Conservation (phyloP, 2,888 invertebrate species). For the Drosophila acutilabella region DNA sequence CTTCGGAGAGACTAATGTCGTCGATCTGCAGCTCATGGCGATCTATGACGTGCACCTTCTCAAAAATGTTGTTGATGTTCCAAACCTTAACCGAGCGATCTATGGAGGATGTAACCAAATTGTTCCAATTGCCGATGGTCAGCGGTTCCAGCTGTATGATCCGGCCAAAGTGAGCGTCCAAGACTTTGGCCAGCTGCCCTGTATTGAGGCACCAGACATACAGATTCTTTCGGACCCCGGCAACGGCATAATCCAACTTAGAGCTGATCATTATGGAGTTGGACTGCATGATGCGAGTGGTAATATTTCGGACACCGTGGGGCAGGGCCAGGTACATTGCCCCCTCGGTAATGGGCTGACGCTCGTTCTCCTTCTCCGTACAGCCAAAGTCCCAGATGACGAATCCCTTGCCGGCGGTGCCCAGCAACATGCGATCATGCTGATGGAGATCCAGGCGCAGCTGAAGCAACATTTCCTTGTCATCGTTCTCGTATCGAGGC, state of each 20-base stretch:
- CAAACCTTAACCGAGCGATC: slow-evolving; percentile 99
- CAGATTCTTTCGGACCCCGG: slow-evolving; percentile 96
- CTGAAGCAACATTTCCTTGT: slow-evolving; percentile 91
- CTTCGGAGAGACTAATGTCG: slow-evolving; percentile 92
- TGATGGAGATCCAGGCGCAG: slow-evolving; percentile 91
- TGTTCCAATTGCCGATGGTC: slow-evolving; percentile 95
- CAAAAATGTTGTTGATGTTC: slow-evolving; percentile 99
- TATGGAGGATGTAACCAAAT: slow-evolving; percentile 98
- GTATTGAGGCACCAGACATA: slow-evolving; percentile 96
- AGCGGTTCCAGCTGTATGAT: slow-evolving; percentile 96
- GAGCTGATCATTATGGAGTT: slow-evolving; percentile 97
- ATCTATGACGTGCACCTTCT: slow-evolving; percentile 98
- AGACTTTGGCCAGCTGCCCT: slow-evolving; percentile 93
- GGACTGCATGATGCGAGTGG: slow-evolving; percentile 94
- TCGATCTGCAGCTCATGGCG: slow-evolving; percentile 98
- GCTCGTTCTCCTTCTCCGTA: slow-evolving; percentile 84
- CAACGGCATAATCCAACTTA: slow-evolving; percentile 95
- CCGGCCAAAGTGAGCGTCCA: slow-evolving; percentile 98
- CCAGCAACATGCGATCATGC: slow-evolving; percentile 90
- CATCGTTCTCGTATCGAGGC: slow-evolving; percentile 89
- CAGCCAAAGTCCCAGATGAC: slow-evolving; percentile 91
- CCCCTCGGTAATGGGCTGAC: slow-evolving; percentile 84
- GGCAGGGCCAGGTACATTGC: slow-evolving; percentile 90
- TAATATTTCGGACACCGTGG: slow-evolving; percentile 96
- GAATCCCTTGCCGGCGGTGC: slow-evolving; percentile 93